Percentiles rank a stretch among this genome's conserved stretches.
Conservation (phyloP, 2,797 vertebrate species). For the Sebastes oblongus region DNA sequence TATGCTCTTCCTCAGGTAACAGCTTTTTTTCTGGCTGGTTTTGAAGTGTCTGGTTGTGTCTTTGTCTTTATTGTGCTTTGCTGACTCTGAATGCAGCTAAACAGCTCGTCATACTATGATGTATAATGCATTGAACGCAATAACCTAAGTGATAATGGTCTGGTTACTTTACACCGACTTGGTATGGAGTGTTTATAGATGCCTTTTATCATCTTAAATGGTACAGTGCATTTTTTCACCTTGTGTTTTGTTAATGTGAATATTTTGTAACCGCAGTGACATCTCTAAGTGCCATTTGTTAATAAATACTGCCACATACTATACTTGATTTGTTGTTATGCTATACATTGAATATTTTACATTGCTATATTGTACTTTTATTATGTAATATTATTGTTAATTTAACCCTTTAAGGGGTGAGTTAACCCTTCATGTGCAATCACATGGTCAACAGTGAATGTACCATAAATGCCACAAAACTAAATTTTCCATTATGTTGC, state of each 20-base stretch:
- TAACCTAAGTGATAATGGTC: neutral
- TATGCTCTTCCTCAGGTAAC: conserved; percentile 64
- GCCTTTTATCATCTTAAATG: neutral
- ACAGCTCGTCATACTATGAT: neutral
- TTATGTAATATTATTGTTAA: neutral
- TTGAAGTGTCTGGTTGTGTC: conserved; percentile 23
- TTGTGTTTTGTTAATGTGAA: conserved; percentile 28
- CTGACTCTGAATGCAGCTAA: conserved; percentile 19
- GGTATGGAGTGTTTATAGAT: neutral
- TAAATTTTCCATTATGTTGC: neutral
- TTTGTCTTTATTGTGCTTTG: conserved; percentile 24
- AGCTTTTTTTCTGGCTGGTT: conserved; percentile 45
- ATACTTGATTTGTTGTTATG: neutral
- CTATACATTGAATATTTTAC: neutral
- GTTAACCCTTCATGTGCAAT: neutral
- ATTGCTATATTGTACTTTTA: neutral
- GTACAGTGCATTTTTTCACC: conserved; percentile 4
- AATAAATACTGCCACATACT: neutral
- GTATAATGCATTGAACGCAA: neutral
- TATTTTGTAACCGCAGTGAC: neutral
- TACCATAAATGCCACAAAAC: neutral
- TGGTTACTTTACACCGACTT: neutral
- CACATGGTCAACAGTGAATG: neutral
- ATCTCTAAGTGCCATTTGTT: neutral
- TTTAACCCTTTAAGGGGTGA: neutral